A percentile compares a stretch with the other conserved stretches of the same genome.
phyloP scores from a whole-genome alignment of 64 coral and sea anemone species.

The Stichodactyla mertensii region DNA sequence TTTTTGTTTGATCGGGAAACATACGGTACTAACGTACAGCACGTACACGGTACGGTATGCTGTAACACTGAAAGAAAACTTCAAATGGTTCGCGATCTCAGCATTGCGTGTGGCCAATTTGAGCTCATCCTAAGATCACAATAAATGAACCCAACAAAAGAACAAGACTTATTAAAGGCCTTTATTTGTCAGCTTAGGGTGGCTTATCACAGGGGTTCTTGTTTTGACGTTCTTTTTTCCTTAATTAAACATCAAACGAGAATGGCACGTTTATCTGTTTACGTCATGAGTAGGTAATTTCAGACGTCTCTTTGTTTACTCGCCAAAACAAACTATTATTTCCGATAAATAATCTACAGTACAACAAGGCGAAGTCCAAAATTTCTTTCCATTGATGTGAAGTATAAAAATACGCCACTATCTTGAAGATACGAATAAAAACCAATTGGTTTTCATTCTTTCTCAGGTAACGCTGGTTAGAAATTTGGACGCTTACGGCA shows the following conservation, averaged over 20 bases:
- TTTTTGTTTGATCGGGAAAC: no score
- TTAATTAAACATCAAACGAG: neutral
- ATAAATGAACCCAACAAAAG: neutral
- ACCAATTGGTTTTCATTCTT: no score
- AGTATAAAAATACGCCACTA: neutral
- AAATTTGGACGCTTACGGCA: conserved; percentile 77
- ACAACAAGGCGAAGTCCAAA: no score
- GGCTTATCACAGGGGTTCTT: neutral
- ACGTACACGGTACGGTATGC: no score
- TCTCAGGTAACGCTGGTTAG: conserved; percentile 85
- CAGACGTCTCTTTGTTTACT: no score
- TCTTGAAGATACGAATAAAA: no score
- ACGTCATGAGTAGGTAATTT: no score
- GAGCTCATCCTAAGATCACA: neutral
- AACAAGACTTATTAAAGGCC: neutral
- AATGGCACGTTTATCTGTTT: no score
- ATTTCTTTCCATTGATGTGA: neutral
- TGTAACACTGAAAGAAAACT: neutral
- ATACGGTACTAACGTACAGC: no score
- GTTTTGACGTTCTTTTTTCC: neutral
- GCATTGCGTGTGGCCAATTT: conserved; percentile 6
- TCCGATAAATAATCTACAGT: no score
- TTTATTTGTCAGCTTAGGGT: neutral
- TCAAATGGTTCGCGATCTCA: neutral
- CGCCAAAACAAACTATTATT: no score